A percentile compares a stretch with the other conserved stretches of the same genome.
These are phyloP conservation scores for Natrix natrix DNA, from an alignment of 2,797 vertebrate species.

Conservation along the genomic window DNA sequence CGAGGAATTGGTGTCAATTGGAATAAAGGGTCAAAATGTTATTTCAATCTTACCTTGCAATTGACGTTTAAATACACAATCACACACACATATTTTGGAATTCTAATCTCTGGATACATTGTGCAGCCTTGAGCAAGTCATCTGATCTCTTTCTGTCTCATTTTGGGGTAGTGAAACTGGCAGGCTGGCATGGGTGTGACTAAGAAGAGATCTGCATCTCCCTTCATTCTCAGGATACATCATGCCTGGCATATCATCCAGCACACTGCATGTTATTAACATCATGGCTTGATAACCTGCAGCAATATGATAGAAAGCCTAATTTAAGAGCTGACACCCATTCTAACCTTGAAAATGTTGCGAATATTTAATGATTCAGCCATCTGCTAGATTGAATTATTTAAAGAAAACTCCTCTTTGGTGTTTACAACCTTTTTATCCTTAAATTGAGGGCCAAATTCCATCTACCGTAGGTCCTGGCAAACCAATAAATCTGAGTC, in stretches of 20 bases:
- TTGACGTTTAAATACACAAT: neutral
- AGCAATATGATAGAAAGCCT: conserved; percentile 48
- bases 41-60: neutral
- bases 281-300: conserved; percentile 38
- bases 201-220: conserved; percentile 24
- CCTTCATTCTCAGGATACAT: neutral
- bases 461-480: conserved; percentile 7
- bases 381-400: conserved; percentile 53
- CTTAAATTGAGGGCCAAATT: neutral
- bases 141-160: neutral
- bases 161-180: conserved; percentile 8
- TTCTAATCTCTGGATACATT: neutral
- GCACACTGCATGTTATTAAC: conserved; percentile 34
- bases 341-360: conserved; percentile 52
- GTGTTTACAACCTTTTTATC: conserved; percentile 31
- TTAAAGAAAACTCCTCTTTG: conserved; percentile 49
- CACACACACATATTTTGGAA: neutral
- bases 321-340: conserved; percentile 53
- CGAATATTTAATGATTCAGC: conserved; percentile 61
- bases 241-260: conserved; percentile 20
- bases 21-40: neutral
- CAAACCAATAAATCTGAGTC: neutral
- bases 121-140: neutral
- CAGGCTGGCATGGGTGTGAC: neutral
- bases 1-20: neutral